Conservation (phyloP, 2,888 invertebrate species). For the Erebia ligea region DNA sequence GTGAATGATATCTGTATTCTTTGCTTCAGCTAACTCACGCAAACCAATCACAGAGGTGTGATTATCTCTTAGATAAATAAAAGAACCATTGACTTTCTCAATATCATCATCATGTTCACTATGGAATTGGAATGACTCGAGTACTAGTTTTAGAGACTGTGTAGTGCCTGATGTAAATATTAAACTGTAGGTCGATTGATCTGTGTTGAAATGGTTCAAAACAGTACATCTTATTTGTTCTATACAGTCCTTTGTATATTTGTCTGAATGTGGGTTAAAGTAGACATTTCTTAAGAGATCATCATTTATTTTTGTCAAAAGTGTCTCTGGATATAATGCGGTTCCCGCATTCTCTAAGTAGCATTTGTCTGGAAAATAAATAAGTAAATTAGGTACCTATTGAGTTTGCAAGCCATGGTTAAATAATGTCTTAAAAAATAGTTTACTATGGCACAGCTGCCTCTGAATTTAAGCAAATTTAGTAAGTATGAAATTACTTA, state of each 20-base stretch:
- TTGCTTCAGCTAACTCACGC: constrained; percentile 87
- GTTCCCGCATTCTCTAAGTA: constrained; percentile 97
- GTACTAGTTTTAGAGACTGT: constrained; percentile 91
- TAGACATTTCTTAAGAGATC: constrained; percentile 89
- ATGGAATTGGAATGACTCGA: constrained; percentile 89
- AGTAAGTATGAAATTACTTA: neutral
- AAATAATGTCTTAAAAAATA: neutral
- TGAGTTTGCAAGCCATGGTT: neutral
- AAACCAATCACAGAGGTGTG: constrained; percentile 98
- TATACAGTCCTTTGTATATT: constrained; percentile 90
- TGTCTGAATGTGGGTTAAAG: constrained; percentile 96
- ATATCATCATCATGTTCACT: constrained; percentile 49
- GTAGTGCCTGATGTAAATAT: constrained; percentile 98
- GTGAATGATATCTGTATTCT: constrained; percentile 80
- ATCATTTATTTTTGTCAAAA: constrained; percentile 85
- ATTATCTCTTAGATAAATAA: constrained; percentile 93
- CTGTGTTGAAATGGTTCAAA: constrained; percentile 93
- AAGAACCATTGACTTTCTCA: constrained; percentile 79
- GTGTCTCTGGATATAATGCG: constrained; percentile 90
- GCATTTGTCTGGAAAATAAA: constrained; percentile 84
- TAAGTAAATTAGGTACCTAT: neutral
- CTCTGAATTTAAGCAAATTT: neutral
- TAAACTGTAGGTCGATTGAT: constrained; percentile 90
- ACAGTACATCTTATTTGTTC: constrained; percentile 93
- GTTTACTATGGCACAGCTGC: neutral